A percentile compares a stretch with the other conserved stretches of the same genome.
phyloP scores from a whole-genome alignment of 2,113 vertebrate species.

The Garra rufa region DNA sequence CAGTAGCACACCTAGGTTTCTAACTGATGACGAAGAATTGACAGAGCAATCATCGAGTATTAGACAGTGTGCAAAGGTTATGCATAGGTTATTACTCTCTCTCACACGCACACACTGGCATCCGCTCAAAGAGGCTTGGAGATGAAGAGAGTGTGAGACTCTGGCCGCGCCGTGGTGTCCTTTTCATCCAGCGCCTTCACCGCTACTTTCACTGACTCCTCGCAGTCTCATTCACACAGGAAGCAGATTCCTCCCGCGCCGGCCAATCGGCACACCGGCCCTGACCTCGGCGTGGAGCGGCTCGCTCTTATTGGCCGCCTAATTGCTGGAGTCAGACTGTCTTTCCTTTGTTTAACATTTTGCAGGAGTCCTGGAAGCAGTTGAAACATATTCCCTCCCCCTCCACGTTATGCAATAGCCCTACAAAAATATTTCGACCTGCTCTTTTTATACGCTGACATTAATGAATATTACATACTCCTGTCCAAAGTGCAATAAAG shows the following conservation, averaged over 20 bases:
- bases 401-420: constrained; percentile 47
- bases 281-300: constrained; percentile 35
- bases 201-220: constrained; percentile 45
- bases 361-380: constrained; percentile 65
- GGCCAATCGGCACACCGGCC: constrained; percentile 37
- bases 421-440: constrained; percentile 51
- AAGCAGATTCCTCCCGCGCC: constrained; percentile 43
- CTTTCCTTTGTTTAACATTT: constrained; percentile 68
- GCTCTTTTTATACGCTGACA: constrained; percentile 51
- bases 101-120: neutral
- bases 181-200: constrained; percentile 24
- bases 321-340: constrained; percentile 53
- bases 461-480: constrained; percentile 59
- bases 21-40: no score
- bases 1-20: no score
- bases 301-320: constrained; percentile 48
- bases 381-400: constrained; percentile 47
- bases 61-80: no score
- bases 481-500: constrained; percentile 57
- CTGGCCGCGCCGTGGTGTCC: constrained; percentile 10
- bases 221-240: constrained; percentile 41
- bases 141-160: neutral
- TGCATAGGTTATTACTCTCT: no score
- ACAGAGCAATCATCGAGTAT: no score
- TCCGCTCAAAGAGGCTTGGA: neutral